Evolutionary conservation across 2,888 invertebrate genomes (phyloP), one percentile per base, ranked within the genome.

Genomic region (Phortica okadai): DNA sequence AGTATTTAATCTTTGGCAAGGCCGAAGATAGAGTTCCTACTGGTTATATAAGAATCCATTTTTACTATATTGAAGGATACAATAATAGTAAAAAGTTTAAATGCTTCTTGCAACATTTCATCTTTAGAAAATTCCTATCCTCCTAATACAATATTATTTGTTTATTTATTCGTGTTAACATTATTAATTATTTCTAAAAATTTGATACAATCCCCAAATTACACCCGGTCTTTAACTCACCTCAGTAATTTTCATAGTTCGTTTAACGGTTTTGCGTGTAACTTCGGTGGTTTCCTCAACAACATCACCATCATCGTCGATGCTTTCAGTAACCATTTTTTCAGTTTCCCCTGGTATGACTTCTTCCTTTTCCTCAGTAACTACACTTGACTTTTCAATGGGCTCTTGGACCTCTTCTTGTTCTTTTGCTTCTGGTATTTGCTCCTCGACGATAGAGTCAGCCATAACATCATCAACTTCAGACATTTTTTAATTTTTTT

Each of bases 191-290:
- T 0, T 21, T 21, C 21, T 21, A 21, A 21, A 21, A 21, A 33
- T 64, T 64, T 64, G 8, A 33, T 33, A 42, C n/a, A 42, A 66
- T 66, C 33, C 42, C 33, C 33, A n/a, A 66, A 42, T 6, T 14
- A 66, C 6, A 25, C 14, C 59, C 67, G 73, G 64, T 6, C 44
- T 14, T n/a, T 6, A 21, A 87, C 91, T 87, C 77, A 90, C 90
- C 90, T 91, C 90, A 77, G 91, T 90, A 74, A 90, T 90, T 85
- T 91, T 90, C 90, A 90, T 90, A 76, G 91, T 91, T 70, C 90
- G 89, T 77, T 90, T 90, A 14, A 92, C 91, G 76, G 90, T 89
- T 82, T 92, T 92, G 76, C 91, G 90, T 56, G 89, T 90, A 7
- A 91, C 89, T 81, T 91, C 86, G 50, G 91, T 90, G 67, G 89